These are phyloP conservation scores for Talpa occidentalis DNA, from an alignment of 2,113 vertebrate genomes.

Conservation along the genomic window DNA sequence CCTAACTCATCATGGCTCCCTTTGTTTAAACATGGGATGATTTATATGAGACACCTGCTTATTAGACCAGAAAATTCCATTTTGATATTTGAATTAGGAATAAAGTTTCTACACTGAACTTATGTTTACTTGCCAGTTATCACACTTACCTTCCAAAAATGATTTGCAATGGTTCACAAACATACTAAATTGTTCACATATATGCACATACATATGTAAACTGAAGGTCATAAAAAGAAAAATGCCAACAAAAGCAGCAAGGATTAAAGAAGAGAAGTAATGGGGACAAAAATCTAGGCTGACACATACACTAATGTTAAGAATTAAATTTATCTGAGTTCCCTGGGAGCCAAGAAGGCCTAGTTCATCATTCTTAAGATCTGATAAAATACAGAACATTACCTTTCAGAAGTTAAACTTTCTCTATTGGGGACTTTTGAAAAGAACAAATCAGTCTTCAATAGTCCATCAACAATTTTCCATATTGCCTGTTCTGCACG, in stretches of 20 bases:
- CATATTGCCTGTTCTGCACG: neutral
- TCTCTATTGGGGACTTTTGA: neutral
- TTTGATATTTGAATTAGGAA: slow-evolving; percentile 77
- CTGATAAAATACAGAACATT: slow-evolving; percentile 16
- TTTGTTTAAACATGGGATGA: slow-evolving; percentile 65
- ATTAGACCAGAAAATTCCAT: slow-evolving; percentile 65
- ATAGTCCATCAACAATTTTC: neutral
- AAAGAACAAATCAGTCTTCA: slow-evolving; percentile 38
- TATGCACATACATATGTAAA: neutral
- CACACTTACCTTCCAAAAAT: neutral
- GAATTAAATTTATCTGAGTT: slow-evolving; percentile 56
- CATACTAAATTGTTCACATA: neutral
- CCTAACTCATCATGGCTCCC: neutral
- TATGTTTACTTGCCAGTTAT: slow-evolving; percentile 26
- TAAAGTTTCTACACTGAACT: slow-evolving; percentile 64
- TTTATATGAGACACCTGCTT: slow-evolving; percentile 67
- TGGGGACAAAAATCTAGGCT: neutral
- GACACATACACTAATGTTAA: neutral
- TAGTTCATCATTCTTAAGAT: neutral
- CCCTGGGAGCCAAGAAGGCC: slow-evolving; percentile 13
- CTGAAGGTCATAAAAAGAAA: neutral
- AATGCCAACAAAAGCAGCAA: neutral
- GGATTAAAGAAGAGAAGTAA: neutral
- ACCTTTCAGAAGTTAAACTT: slow-evolving; percentile 6
- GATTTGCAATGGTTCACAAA: neutral